These are phyloP conservation scores for Barbus barbus DNA, from an alignment of 2,113 vertebrate species.

Conservation along the genomic window DNA sequence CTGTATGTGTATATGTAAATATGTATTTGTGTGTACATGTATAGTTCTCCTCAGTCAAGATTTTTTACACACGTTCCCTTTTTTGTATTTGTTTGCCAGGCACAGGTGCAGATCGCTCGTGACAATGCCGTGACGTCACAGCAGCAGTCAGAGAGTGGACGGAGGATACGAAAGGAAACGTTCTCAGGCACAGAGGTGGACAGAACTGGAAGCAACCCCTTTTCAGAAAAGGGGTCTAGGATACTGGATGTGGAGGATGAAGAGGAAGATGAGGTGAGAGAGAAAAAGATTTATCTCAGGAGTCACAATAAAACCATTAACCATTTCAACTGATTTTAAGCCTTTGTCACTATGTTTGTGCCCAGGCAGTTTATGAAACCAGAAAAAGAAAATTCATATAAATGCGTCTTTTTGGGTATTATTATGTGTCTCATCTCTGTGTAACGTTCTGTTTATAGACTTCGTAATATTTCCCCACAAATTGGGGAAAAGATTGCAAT, in stretches of 20 bases:
- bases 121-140: conserved; percentile 84
- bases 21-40: too few relatives aligned
- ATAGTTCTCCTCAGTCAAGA: too few relatives aligned
- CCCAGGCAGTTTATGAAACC: not conserved
- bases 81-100: too few relatives aligned
- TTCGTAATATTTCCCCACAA: too few relatives aligned
- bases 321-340: not conserved
- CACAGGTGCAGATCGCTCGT: conserved; percentile 88
- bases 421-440: not conserved
- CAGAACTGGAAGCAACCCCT: conserved; percentile 80
- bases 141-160: conserved; percentile 76
- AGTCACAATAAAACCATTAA: not conserved
- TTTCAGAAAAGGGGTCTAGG: conserved; percentile 89
- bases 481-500: too few relatives aligned
- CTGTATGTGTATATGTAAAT: too few relatives aligned
- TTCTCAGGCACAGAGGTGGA: conserved; percentile 71
- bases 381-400: too few relatives aligned
- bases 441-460: too few relatives aligned
- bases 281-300: not conserved
- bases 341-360: not conserved
- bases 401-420: not conserved
- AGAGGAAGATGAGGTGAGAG: conserved; percentile 87
- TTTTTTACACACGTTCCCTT: too few relatives aligned
- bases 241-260: conserved; percentile 94
- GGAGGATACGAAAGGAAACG: conserved; percentile 77